Evolutionary conservation across 2,797 vertebrate genomes (phyloP), one percentile per base, ranked within the genome.

Genomic region (Typhlichthys subterraneus): DNA sequence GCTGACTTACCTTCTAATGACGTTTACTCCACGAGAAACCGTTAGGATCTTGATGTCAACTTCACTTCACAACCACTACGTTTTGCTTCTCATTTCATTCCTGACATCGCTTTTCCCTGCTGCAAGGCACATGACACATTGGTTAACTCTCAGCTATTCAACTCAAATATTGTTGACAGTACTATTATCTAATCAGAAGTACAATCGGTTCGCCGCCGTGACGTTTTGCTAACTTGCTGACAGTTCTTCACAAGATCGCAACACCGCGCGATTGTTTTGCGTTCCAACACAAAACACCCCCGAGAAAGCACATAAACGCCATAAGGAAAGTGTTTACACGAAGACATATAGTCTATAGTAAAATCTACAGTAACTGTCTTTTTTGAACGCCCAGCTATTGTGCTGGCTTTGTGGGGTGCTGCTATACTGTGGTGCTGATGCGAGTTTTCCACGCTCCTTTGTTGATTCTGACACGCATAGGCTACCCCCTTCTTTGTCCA

Each of bases 401-500:
- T 69, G 69, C 63, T 59, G 31, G 63, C 73, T 69, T 82, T 75
- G 80, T 77, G 76, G 63, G 57, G 57, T 53, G 63, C 29, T 62
- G 70, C 70, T 70, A 45, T 75, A 56, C 74, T 75, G 72, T 91
- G 93, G 91, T 93, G 89, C 91, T 93, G 92, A 94, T 93, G 91
- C 85, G 89, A 91, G 88, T 84, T 90, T 77, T 87, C 79, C 80
- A 75, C 80, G 73, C 85, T 81, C 78, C 80, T 85, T 88, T 88
- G 83, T 90, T 86, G 76, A 74, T 78, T 71, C 63, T 61, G 81
- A 87, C 81, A 84, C 80, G 82, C 82, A 83, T 86, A 69, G 65
- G 15, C 56, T 46, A 63, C 6, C 33, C 46, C 48, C 42, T 67
- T 52, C 31, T 29, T 29, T 14, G 45, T 57, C 55, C 12, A 60